phyloP scores from a whole-genome alignment of 2,888 invertebrate species.

The Cephus pulcher region DNA sequence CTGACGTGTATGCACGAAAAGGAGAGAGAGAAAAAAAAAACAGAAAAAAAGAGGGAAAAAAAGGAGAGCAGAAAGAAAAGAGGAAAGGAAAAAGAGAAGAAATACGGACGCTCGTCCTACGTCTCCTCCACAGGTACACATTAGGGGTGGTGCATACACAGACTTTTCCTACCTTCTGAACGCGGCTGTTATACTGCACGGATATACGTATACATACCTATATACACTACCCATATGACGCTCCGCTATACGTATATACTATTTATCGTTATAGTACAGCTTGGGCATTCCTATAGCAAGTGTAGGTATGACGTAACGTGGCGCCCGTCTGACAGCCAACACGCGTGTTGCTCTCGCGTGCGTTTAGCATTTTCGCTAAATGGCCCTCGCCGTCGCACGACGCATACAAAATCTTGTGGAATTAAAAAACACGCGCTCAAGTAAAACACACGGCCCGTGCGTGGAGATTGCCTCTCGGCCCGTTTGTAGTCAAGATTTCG shows the following conservation, averaged over 20 bases:
- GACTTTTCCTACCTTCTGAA: too few species aligned
- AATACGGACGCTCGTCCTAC: constrained; percentile 12
- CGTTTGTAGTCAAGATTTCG: constrained; percentile 48
- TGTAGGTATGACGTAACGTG: too few species aligned
- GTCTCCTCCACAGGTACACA: too few species aligned
- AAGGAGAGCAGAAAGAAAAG: constrained; percentile 13
- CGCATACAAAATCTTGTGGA: constrained; percentile 55
- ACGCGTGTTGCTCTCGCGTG: constrained; percentile 13
- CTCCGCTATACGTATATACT: too few species aligned
- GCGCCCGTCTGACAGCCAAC: too few species aligned
- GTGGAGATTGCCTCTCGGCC: constrained; percentile 47
- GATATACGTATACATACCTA: too few species aligned
- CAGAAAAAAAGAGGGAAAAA: constrained; percentile 7
- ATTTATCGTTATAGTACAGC: too few species aligned
- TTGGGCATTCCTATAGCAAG: too few species aligned
- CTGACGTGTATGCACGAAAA: too few species aligned
- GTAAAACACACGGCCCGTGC: constrained; percentile 28
- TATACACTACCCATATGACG: too few species aligned
- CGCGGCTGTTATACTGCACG: too few species aligned
- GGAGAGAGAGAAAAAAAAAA: not conserved
- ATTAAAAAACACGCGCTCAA: constrained; percentile 52
- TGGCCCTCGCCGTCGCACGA: constrained; percentile 39
- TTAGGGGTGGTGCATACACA: too few species aligned
- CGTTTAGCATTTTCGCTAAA: constrained; percentile 52
- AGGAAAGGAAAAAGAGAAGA: constrained; percentile 16